A percentile compares a stretch with the other conserved stretches of the same genome.
Evolutionary conservation across 2,888 invertebrate genomes (phyloP).

Genomic region (Drosophila recens): DNA sequence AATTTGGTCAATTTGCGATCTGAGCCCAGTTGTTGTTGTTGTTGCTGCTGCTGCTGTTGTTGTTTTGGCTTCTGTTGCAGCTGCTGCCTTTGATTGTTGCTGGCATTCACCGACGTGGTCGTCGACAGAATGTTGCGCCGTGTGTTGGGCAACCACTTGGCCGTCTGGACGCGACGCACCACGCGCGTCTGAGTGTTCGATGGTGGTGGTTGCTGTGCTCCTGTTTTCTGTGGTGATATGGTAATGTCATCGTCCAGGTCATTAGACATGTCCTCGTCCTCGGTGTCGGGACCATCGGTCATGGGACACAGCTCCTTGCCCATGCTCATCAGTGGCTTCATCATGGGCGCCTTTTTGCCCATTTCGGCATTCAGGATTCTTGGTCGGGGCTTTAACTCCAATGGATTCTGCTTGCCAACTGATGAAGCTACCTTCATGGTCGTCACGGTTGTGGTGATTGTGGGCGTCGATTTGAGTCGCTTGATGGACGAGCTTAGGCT

Average conservation of each 20-base stretch:
- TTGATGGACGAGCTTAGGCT: slow-evolving; percentile 22
- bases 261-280: slow-evolving; percentile 64
- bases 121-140: slow-evolving; percentile 57
- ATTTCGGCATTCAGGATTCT: slow-evolving; percentile 84
- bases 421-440: neutral
- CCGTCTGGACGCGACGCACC: slow-evolving; percentile 33
- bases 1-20: slow-evolving; percentile 59
- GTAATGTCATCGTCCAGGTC: slow-evolving; percentile 57
- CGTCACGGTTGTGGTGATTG: slow-evolving; percentile 28
- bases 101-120: slow-evolving; percentile 31
- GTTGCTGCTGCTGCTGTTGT: slow-evolving; percentile 26
- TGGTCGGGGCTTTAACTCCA: slow-evolving; percentile 76
- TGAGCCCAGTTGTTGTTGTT: slow-evolving; percentile 6
- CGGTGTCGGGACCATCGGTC: slow-evolving; percentile 55
- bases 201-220: neutral
- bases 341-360: slow-evolving; percentile 81
- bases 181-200: slow-evolving; percentile 16
- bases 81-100: slow-evolving; percentile 42
- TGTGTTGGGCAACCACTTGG: slow-evolving; percentile 18
- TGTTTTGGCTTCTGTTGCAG: slow-evolving; percentile 12
- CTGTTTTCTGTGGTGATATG: slow-evolving; percentile 35
- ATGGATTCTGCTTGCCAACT: slow-evolving; percentile 21
- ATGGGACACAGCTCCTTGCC: slow-evolving; percentile 74
- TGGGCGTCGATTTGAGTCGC: slow-evolving; percentile 28
- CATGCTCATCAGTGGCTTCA: slow-evolving; percentile 82